Base-by-base conservation (phyloP, 2,797 vertebrate species). In the Coendou prehensilis region DNA sequence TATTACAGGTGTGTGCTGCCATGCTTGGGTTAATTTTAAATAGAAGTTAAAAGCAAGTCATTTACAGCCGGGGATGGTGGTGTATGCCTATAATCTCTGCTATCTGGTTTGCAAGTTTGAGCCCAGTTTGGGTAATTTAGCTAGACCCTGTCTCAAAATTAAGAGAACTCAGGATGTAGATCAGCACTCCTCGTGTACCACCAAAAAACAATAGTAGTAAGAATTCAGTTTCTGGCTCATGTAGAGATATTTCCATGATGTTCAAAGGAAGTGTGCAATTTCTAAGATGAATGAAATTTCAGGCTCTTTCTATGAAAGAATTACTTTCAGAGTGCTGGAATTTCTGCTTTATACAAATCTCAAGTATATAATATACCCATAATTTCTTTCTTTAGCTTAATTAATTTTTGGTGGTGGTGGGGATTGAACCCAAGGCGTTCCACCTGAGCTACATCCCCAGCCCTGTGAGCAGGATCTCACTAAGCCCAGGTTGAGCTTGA, bases 211-310 rank as follows among this genome's bases (percentile, higher is more conserved):
- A 23, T 26, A 45, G 28, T 45, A 28, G 23, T 47, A 75, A 28
- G 28, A 14, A 28, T 15, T 93, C 64, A 90, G 0, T 93, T 96
- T 96, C 81, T 95, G 41, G 30, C n/a, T 93, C 28, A 69, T 84
- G 2, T 45, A 80, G 83, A 90, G 76, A 95, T 83, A 59, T 86
- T 94, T 94, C 75, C 57, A 15, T 88, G 69, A 52, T 89, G 56
- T 95, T 82, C 83, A 37, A 94, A 69, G 89, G 41, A 96, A 96
- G 84, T 63, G 1, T 92, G 52, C 89, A 57, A 52, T 95, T 26
- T 92, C 33, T 52, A 94, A 96, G 28, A 61, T 78, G 45, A 92
- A 61, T 73, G 63, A 95, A 83, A 84, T 96, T 92, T 95, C 45
- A 89, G 56, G 14, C 4, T 6, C 47, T 75, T 69, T 86, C 7